Evolutionary conservation across 2,113 vertebrate species (phyloP).

Genomic region (Thermophis baileyi): DNA sequence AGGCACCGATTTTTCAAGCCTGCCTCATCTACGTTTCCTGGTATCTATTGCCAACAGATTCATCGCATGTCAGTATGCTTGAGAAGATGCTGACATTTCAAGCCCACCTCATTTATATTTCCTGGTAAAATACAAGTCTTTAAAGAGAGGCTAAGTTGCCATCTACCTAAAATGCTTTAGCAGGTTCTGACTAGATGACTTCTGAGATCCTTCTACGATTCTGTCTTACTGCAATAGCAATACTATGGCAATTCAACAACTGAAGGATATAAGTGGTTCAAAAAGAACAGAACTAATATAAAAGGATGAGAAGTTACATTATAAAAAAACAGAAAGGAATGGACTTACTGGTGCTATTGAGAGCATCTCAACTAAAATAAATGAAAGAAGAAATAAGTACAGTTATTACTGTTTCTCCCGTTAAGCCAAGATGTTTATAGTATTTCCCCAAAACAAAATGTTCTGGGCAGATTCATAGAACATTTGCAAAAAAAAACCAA

Average conservation of each 20-base stretch:
- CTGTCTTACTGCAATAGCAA: neutral
- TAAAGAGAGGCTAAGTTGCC: neutral
- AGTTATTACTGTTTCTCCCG: neutral
- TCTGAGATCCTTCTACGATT: neutral
- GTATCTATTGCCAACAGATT: too few relatives aligned
- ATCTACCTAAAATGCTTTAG: neutral
- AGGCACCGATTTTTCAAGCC: too few relatives aligned
- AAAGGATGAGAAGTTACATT: neutral
- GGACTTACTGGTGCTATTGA: neutral
- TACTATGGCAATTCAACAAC: neutral
- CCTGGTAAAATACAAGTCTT: neutral
- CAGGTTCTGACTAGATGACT: neutral
- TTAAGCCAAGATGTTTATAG: neutral
- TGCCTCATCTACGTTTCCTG: too few relatives aligned
- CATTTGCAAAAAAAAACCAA: neutral
- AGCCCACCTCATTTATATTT: too few relatives aligned
- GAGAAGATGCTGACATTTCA: too few relatives aligned
- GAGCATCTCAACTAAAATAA: neutral
- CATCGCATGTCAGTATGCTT: too few relatives aligned
- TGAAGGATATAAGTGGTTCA: neutral
- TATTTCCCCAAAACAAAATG: neutral
- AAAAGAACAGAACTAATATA: neutral
- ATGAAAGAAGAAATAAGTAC: neutral
- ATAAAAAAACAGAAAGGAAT: neutral
- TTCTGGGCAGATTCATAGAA: neutral